Conservation (phyloP, 2,888 invertebrate genomes). For the Calliopum simillimum region DNA sequence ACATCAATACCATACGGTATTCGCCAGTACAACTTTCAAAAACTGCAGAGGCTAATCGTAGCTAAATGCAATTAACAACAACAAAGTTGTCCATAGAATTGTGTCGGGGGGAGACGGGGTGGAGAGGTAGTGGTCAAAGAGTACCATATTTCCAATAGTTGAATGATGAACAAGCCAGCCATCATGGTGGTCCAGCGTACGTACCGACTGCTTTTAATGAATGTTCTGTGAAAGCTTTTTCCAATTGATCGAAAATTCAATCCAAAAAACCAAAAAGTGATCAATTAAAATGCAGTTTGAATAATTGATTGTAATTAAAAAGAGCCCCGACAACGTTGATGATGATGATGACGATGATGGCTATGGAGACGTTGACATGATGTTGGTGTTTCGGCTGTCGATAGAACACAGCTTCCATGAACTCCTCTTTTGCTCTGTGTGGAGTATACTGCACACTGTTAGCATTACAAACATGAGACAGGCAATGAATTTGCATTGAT, state of each 20-base stretch:
- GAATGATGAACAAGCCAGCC: too few species aligned
- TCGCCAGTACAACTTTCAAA: too few species aligned
- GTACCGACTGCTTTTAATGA: slow-evolving; percentile 2
- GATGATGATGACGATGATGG: slow-evolving; percentile 12
- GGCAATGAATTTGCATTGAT: neutral
- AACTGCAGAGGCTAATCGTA: too few species aligned
- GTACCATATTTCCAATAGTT: too few species aligned
- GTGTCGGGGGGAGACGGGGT: too few species aligned
- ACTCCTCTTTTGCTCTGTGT: neutral
- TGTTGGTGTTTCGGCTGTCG: slow-evolving; percentile 11
- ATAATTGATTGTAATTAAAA: slow-evolving; percentile 67
- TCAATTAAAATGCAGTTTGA: slow-evolving; percentile 66
- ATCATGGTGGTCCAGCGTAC: neutral
- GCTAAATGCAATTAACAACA: too few species aligned
- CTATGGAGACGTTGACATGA: slow-evolving; percentile 7
- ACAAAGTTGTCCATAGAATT: too few species aligned
- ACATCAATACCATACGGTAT: too few species aligned
- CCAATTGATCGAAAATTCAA: slow-evolving; percentile 49
- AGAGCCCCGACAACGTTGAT: slow-evolving; percentile 45
- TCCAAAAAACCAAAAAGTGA: slow-evolving; percentile 62
- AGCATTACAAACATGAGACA: neutral
- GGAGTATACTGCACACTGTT: too few species aligned
- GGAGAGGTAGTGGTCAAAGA: too few species aligned
- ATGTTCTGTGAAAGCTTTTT: slow-evolving; percentile 39
- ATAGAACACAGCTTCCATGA: slow-evolving; percentile 8